phyloP scores from a whole-genome alignment of 1,140 invertebrate genomes.

The Drosophila mojavensis region DNA sequence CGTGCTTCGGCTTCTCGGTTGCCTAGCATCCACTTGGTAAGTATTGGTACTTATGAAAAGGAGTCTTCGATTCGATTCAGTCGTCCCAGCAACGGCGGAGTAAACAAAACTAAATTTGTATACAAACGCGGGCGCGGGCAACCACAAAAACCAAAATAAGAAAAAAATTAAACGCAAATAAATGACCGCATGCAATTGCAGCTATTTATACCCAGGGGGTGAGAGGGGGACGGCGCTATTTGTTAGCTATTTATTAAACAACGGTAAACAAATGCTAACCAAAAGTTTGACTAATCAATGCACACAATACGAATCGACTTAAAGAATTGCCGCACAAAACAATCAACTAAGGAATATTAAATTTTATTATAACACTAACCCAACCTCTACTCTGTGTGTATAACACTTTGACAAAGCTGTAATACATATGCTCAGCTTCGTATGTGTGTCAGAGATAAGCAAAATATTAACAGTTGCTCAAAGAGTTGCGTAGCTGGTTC shows the following conservation, averaged over 20 bases:
- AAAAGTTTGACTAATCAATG: slow-evolving; percentile 32
- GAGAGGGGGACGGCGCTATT: neutral
- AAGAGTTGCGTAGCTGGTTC: slow-evolving; percentile 10
- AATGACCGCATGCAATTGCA: slow-evolving; percentile 33
- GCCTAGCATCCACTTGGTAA: slow-evolving; percentile 6
- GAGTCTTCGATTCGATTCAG: slow-evolving; percentile 6
- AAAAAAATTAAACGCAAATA: slow-evolving; percentile 28
- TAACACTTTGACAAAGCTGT: neutral
- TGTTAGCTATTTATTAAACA: slow-evolving; percentile 29
- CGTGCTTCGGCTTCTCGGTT: slow-evolving; percentile 13
- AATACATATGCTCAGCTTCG: neutral
- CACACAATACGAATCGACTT: neutral
- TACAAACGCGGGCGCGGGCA: slow-evolving; percentile 18
- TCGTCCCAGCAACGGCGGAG: slow-evolving; percentile 43
- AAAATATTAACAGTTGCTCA: slow-evolving; percentile 17
- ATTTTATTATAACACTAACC: slow-evolving; percentile 9
- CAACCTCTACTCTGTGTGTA: neutral
- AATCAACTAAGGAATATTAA: neutral
- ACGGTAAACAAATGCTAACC: slow-evolving; percentile 10
- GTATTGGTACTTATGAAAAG: slow-evolving; percentile 16
- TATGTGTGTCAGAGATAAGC: slow-evolving; percentile 24
- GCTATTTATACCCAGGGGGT: slow-evolving; percentile 16
- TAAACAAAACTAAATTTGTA: slow-evolving; percentile 43
- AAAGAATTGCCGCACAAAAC: neutral
- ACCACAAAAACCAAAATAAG: slow-evolving; percentile 32